Base-by-base conservation (phyloP, 1,140 invertebrate species). In the Diorhabda carinulata region DNA sequence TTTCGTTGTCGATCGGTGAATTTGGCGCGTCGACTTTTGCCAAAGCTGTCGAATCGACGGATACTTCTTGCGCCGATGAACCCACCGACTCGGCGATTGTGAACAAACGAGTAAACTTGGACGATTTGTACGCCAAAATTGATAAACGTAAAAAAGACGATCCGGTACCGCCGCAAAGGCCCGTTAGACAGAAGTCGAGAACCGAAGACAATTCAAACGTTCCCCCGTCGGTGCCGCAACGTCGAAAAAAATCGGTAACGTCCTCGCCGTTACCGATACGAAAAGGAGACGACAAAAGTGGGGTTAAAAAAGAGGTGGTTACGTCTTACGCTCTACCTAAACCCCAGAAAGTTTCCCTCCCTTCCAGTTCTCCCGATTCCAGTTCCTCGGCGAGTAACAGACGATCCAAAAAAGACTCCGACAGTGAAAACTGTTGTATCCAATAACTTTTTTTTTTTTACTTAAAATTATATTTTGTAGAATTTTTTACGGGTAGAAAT, bases 361-460 rank as follows among this genome's bases (percentile, higher is more conserved):
- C 47, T 6, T 8, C 6, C 47, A 4, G 6, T 52, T 52, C 47
- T 52, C 47, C 47, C 40, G 56, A 44, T n/a, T 68, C 56, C 44
- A 61, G 6, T 63, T 44, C 8, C 2, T 40, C 56, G 66, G 9
- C 63, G 60, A 10, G 69, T 61, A 70, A 68, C 58, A 10, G 68
- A 6, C 6, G n/a, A n/a, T 52, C 47, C n/a, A 69, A 56, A 62
- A 76, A 76, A 66, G 68, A 72, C 44, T 72, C 72, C 62, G 76
- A 78, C 61, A 77, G 47, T 4, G 47, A 77, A 72, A 75, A 78
- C 71, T 78, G 77, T 64, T 72, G 69, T 57, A 72, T 78, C 57
- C 77, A 78, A 70, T 78, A 74, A 52, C 57, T n/a, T 57, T 64
- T 43, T 41, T 61, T 61, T 61, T 61, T 61, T 61, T 25, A 25